Evolutionary conservation across 1,140 invertebrate genomes (phyloP).

Genomic region (Scylla paramamosain): DNA sequence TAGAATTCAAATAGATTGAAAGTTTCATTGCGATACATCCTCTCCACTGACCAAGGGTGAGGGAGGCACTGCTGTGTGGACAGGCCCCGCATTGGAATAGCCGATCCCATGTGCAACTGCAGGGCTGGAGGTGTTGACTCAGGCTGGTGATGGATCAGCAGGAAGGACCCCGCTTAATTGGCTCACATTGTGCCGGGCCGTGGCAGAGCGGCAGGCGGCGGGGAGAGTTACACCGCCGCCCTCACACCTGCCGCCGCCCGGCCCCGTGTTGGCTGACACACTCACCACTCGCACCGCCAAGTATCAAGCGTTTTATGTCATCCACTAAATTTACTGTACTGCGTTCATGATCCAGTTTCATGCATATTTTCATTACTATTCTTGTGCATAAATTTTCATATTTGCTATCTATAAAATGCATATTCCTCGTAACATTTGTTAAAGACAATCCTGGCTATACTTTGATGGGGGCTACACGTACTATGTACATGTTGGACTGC

Average conservation of each 20-base stretch:
- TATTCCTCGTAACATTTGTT: no score
- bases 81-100: neutral
- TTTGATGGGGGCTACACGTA: no score
- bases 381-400: no score
- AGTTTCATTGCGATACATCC: no score
- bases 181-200: neutral
- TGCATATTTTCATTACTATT: no score
- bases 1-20: neutral
- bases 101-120: neutral
- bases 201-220: neutral
- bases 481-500: no score
- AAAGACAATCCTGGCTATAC: no score
- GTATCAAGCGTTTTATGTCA: neutral
- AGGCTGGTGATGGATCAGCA: neutral
- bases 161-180: neutral
- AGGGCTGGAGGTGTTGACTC: slow-evolving; percentile 1
- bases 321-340: neutral
- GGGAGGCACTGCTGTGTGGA: no score
- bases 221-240: neutral
- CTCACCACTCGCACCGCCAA: neutral
- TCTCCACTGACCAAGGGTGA: no score
- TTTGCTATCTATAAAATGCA: no score
- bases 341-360: no score
- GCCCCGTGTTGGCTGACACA: neutral
- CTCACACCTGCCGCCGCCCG: neutral